phyloP scores from a whole-genome alignment of 2,113 vertebrate species.

The Catagonus wagneri region DNA sequence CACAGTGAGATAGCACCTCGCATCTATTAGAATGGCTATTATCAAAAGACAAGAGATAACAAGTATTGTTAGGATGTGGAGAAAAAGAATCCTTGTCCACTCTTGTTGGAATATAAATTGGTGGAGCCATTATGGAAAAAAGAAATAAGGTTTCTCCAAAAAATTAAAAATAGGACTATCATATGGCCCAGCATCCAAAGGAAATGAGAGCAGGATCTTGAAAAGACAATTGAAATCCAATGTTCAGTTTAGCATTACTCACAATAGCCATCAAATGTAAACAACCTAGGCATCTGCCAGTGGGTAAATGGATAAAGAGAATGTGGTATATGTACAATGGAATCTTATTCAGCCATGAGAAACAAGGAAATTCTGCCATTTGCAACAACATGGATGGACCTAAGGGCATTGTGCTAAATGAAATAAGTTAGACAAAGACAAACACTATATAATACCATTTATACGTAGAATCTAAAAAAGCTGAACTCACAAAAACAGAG shows the following conservation, averaged over 20 bases:
- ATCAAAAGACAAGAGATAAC: neutral
- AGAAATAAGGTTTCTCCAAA: neutral
- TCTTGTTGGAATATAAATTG: neutral
- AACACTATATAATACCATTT: neutral
- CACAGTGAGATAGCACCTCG: neutral
- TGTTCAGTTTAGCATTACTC: neutral
- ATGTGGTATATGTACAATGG: neutral
- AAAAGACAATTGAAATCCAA: neutral
- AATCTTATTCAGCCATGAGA: neutral
- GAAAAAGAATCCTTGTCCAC: neutral
- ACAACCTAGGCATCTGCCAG: neutral
- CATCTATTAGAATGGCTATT: neutral
- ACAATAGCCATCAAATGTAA: neutral
- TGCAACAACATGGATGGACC: neutral
- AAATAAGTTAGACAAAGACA: neutral
- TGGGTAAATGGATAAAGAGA: neutral
- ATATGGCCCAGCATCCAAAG: neutral
- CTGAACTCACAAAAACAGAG: neutral
- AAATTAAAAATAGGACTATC: neutral
- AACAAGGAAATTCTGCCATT: neutral
- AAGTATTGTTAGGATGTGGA: neutral
- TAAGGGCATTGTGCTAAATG: neutral
- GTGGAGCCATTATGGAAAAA: neutral
- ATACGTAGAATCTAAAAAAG: neutral
- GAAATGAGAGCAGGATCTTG: neutral